Conservation (phyloP, 2,113 vertebrate genomes). For the Serilophus lunatus region DNA sequence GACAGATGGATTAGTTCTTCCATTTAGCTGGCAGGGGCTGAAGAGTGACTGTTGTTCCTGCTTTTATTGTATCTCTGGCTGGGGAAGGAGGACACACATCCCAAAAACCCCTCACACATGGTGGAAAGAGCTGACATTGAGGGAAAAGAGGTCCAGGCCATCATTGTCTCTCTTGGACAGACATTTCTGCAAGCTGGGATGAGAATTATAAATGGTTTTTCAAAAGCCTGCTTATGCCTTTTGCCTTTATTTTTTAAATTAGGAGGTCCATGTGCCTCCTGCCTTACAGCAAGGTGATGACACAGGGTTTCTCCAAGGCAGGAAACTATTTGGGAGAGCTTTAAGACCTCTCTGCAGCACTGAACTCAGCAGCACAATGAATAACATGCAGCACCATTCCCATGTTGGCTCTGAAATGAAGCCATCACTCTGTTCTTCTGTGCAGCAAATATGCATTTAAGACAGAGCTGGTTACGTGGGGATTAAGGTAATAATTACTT, state of each 20-base stretch:
- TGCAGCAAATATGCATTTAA: neutral
- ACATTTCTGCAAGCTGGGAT: neutral
- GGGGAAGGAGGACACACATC: neutral
- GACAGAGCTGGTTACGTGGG: neutral
- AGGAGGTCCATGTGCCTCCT: neutral
- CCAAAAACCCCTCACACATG: rapidly evolving
- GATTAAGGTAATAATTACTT: neutral
- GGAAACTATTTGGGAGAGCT: neutral
- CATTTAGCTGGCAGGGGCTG: neutral
- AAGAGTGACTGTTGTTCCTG: neutral
- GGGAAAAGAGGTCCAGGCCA: neutral
- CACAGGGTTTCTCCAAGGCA: neutral
- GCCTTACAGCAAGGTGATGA: neutral
- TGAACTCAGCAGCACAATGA: neutral
- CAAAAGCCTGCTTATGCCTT: neutral
- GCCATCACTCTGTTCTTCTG: neutral
- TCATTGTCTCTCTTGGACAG: neutral
- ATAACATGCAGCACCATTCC: neutral
- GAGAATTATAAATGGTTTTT: neutral
- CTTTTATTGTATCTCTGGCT: neutral
- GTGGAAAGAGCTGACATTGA: neutral
- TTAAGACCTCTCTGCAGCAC: neutral
- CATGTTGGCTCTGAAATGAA: neutral
- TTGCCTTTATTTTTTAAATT: rapidly evolving
- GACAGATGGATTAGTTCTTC: neutral